Evolutionary conservation across 2,888 invertebrate species (phyloP).

Genomic region (Aphrophora alni): DNA sequence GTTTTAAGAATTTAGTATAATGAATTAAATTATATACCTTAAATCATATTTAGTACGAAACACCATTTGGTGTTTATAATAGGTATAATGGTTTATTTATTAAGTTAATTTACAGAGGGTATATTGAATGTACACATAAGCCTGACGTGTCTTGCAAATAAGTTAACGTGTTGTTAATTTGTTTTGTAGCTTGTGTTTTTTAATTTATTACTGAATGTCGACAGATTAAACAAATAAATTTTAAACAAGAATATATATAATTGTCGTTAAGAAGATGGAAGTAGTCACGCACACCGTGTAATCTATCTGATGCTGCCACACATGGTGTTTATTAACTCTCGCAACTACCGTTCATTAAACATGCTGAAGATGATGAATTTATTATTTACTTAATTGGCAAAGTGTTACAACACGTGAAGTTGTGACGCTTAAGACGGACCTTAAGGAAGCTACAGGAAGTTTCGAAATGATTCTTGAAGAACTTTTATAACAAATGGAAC

Average conservation of each 20-base stretch:
- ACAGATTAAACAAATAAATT: background rate
- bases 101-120: no score
- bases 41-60: no score
- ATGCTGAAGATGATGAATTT: background rate
- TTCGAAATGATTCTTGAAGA: background rate
- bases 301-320: background rate
- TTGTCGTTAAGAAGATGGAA: background rate
- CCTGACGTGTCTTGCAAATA: no score
- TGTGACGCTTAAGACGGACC: background rate
- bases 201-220: background rate
- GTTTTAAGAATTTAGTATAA: no score
- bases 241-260: background rate
- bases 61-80: no score
- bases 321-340: background rate
- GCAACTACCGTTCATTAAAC: no score
- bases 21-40: no score
- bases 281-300: background rate
- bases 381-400: background rate
- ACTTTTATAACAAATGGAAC: no score
- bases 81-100: no score
- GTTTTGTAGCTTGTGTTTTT: no score
- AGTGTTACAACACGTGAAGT: background rate
- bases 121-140: no score
- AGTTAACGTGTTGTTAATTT: no score
- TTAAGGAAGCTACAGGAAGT: background rate